Evolutionary conservation across 2,888 invertebrate genomes (phyloP).

Genomic region (Drosophila austrosaltans): DNA sequence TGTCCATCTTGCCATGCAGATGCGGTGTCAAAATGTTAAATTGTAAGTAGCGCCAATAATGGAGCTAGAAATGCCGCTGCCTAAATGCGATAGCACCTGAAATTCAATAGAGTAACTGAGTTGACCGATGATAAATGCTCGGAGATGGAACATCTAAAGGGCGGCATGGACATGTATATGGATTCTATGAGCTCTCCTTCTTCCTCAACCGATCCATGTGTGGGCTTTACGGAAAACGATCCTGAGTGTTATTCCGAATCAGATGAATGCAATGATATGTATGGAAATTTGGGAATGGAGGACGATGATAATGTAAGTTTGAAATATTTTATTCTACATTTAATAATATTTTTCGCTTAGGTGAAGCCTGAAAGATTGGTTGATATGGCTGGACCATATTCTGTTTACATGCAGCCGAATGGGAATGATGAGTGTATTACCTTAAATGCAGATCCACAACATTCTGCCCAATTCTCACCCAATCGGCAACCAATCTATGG

Average conservation of each 20-base stretch:
- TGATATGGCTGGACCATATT: slow-evolving; percentile 63
- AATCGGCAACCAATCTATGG: slow-evolving; percentile 34
- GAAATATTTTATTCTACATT: neutral
- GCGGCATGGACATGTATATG: slow-evolving; percentile 15
- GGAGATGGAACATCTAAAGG: slow-evolving; percentile 14
- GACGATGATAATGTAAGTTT: neutral
- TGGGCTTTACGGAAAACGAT: slow-evolving; percentile 36
- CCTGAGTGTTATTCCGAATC: neutral
- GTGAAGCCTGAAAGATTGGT: neutral
- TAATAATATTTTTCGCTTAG: neutral
- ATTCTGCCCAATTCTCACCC: slow-evolving; percentile 48
- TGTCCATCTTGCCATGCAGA: slow-evolving; percentile 44
- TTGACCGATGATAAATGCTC: slow-evolving; percentile 8
- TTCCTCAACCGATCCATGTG: slow-evolving; percentile 56
- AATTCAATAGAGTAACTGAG: slow-evolving; percentile 55
- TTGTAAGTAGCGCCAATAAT: slow-evolving; percentile 56
- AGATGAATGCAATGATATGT: neutral
- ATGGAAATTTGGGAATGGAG: neutral
- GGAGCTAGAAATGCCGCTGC: slow-evolving; percentile 40
- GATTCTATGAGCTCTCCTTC: slow-evolving; percentile 20
- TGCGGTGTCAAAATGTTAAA: slow-evolving; percentile 49
- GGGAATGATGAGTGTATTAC: slow-evolving; percentile 30
- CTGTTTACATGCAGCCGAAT: neutral
- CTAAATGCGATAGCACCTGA: slow-evolving; percentile 46
- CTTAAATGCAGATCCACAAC: slow-evolving; percentile 20